These are phyloP conservation scores for Tretioscincus oriximinensis DNA, from an alignment of 2,113 vertebrate species.

Conservation along the genomic window DNA sequence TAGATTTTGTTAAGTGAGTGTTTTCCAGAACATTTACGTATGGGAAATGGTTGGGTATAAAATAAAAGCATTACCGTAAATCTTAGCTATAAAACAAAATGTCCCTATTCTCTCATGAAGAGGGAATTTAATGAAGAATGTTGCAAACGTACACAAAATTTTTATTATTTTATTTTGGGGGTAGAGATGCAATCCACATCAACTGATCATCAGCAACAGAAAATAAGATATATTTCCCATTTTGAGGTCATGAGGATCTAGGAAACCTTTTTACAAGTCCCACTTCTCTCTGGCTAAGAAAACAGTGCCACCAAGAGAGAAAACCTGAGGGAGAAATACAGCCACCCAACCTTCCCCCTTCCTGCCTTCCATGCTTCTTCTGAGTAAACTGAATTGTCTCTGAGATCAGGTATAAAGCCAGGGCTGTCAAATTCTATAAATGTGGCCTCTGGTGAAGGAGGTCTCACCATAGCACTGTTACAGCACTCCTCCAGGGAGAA, in stretches of 20 bases:
- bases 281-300: background rate
- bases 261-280: background rate
- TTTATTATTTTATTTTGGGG: background rate
- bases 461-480: background rate
- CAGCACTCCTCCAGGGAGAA: background rate
- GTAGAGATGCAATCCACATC: background rate
- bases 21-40: background rate
- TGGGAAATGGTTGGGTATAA: background rate
- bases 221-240: background rate
- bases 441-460: conserved; percentile 6
- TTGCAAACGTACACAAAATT: background rate
- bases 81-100: background rate
- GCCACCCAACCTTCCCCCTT: background rate
- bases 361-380: background rate
- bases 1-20: too few relatives aligned
- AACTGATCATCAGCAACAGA: background rate
- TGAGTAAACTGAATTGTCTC: background rate
- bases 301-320: background rate
- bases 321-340: background rate
- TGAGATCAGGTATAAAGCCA: background rate
- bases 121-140: background rate
- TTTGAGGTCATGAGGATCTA: background rate
- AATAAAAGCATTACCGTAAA: too few relatives aligned
- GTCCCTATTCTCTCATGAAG: background rate
- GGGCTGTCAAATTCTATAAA: conserved; percentile 7